A percentile compares a stretch with the other conserved stretches of the same genome.
These are phyloP conservation scores for Philopotamus ludificatus DNA, from an alignment of 1,140 invertebrate species.

Conservation along the genomic window DNA sequence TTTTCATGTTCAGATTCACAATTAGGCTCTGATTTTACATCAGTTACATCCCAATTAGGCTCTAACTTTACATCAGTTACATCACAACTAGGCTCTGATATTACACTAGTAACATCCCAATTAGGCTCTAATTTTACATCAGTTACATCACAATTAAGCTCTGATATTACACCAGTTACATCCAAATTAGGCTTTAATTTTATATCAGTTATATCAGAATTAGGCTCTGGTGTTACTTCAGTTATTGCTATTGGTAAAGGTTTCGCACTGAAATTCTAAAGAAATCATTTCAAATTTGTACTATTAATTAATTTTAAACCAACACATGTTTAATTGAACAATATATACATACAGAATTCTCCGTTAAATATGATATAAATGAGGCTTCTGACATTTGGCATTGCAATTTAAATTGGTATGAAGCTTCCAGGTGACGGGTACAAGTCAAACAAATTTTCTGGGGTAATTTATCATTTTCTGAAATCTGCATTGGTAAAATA, in stretches of 20 bases:
- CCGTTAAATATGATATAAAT: not conserved
- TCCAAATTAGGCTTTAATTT: not conserved
- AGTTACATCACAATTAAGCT: no score
- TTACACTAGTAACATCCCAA: no score
- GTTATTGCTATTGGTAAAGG: not conserved
- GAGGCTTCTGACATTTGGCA: not conserved
- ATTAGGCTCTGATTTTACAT: no score
- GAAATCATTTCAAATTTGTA: not conserved
- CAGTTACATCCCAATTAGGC: no score
- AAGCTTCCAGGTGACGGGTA: not conserved
- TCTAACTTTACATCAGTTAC: no score
- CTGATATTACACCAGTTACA: no score
- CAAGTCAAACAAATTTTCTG: not conserved
- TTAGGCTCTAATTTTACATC: no score
- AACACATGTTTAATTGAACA: not conserved
- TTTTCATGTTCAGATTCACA: no score
- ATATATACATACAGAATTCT: not conserved
- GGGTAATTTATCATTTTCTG: not conserved
- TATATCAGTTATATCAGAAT: not conserved
- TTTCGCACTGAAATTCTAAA: not conserved
- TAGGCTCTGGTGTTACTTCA: not conserved
- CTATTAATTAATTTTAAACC: not conserved
- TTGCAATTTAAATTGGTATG: not conserved
- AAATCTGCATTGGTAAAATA: not conserved
- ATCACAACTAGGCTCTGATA: no score